Evolutionary conservation across 2,888 invertebrate species (phyloP), one percentile per base, ranked within the genome.

Genomic region (Suillia variegata): DNA sequence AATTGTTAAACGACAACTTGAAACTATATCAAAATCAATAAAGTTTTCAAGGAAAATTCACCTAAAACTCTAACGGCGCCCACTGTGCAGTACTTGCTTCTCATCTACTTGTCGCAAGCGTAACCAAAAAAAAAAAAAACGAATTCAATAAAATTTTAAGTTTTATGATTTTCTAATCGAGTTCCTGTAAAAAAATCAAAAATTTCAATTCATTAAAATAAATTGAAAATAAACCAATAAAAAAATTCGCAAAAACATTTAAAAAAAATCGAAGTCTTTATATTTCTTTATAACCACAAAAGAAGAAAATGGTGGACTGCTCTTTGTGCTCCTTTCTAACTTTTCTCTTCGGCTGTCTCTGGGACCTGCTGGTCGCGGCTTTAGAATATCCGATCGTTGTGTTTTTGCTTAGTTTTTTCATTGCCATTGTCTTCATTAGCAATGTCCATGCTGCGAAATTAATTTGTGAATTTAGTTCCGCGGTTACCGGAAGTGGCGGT

Each of bases 301-400:
- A 45, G 3, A 6, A 45, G 18, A 45, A 18, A 17, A 67, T 69
- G 68, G 62, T 63, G 6, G 67, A 68, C n/a, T 68, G 66, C 50
- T 63, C 67, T n/a, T 20, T 68, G 45, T 69, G 66, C 59, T 65
- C 67, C n/a, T 24, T 68, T 2, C 47, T 67, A 58, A 60, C 51
- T 31, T 65, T 62, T 49, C 24, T 63, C 45, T 64, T 64, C 54
- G 61, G 65, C 22, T 61, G 64, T 3, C 3, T 75, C 4, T 68
- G 67, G 31, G 56, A 71, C 59, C 17, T 73, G 17, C 24, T 72
- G 15, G 48, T 45, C 1, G 68, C 69, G 18, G 66, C 70, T n/a
- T 67, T 71, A 55, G 70, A 77, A 38, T 69, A 79, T 63, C 76
- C 75, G 1, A 21, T 74, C 31, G 54, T 74, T n/a, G 58, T 72